A percentile compares a stretch with the other conserved stretches of the same genome.
Evolutionary conservation across 2,888 invertebrate species (phyloP).

Genomic region (Phragmatobia fuliginosa): DNA sequence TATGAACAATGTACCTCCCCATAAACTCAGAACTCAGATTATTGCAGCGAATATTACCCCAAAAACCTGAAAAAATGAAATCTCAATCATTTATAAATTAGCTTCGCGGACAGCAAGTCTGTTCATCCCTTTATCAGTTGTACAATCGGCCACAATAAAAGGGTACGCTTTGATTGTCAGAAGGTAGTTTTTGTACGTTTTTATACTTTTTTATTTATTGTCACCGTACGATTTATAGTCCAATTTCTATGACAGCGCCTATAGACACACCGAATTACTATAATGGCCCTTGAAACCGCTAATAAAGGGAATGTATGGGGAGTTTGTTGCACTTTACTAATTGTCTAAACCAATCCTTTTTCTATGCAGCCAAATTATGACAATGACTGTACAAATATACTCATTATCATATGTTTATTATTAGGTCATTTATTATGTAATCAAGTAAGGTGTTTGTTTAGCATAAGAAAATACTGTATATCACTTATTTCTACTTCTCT

Average conservation of each 20-base stretch:
- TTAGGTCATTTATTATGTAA: no score
- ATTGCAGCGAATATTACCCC: constrained; percentile 48
- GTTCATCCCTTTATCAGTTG: constrained; percentile 84
- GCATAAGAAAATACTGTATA: no score
- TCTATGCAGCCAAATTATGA: background rate
- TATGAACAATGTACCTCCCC: constrained; percentile 6
- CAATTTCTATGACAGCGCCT: constrained; percentile 59
- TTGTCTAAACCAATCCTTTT: constrained; percentile 4
- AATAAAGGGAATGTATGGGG: constrained; percentile 50
- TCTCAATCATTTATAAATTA: constrained; percentile 86
- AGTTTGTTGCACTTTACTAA: constrained; percentile 24
- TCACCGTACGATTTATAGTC: constrained; percentile 73
- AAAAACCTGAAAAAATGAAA: constrained; percentile 73
- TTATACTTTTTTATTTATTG: constrained; percentile 72
- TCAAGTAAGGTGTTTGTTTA: no score
- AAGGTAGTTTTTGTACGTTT: constrained; percentile 58
- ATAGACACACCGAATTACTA: constrained; percentile 62
- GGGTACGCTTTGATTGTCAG: constrained; percentile 80
- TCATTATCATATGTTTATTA: background rate
- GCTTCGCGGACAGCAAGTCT: constrained; percentile 81
- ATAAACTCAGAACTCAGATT: constrained; percentile 28
- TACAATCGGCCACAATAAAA: constrained; percentile 83
- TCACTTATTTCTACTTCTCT: no score
- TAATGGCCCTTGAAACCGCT: constrained; percentile 71
- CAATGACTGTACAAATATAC: background rate